Base-by-base conservation (phyloP, 2,888 invertebrate genomes). In the Papilio protenor region DNA sequence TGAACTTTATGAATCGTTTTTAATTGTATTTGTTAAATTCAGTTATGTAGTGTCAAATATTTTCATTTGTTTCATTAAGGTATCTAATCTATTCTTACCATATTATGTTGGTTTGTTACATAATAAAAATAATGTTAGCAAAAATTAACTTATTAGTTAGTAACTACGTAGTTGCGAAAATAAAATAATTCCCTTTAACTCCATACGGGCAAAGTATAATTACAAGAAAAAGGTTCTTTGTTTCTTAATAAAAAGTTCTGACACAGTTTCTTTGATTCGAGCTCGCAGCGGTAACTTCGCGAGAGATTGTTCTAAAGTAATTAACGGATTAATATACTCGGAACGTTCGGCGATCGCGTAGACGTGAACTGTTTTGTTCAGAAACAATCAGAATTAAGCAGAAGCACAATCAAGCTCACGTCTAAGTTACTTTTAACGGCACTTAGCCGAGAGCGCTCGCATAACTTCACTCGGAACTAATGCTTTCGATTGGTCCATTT, bases 351-450 rank as follows among this genome's bases (percentile, higher is more conserved):
- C 86, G 86, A 87, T 86, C 87, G 88, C 87, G 88, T 87, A 91
- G 91, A 91, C 91, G 91, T 87, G 90, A 90, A 91, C 89, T 90
- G 90, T 90, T 92, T 90, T 90, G 87, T 89, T 89, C 87, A 88
- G 93, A 92, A 93, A 93, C 92, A 94, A 93, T 93, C 91, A 92
- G 92, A 93, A 93, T 93, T 90, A 92, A 92, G 90, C 88, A 89
- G 87, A 86, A 90, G 92, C 91, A 93, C 92, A 93, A 93, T 93
- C 91, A 89, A 87, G 90, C 89, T 87, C 91, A 90, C 91, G 91
- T 92, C 92, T 91, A 92, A 94, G 93, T 94, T 94, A 92, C 94
- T 93, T 94, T 94, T 93, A 94, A 93, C 94, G 93, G 92, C 92
- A 91, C 93, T 94, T 94, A 92, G 90, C 87, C 85, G 87, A 83